Conservation (phyloP, 1,140 invertebrate genomes). For the Zeugodacus cucurbitae region DNA sequence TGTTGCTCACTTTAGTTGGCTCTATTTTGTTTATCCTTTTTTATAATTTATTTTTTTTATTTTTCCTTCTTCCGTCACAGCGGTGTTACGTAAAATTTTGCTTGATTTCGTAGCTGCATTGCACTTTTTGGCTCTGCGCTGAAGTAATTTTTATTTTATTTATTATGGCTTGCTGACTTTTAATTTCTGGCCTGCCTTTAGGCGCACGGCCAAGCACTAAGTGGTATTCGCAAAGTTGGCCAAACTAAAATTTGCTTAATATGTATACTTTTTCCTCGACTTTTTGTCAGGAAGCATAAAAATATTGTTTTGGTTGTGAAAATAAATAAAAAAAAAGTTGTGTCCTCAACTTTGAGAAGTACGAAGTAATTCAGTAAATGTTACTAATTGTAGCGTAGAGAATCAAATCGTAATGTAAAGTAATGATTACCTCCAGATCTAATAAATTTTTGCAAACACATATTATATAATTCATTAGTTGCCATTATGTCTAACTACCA, state of each 20-base stretch:
- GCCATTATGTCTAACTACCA: too few relatives aligned
- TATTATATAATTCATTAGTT: too few relatives aligned
- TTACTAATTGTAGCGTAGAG: too few relatives aligned
- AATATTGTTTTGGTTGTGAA: too few relatives aligned
- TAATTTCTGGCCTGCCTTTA: constrained; percentile 30
- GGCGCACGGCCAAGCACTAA: constrained; percentile 26
- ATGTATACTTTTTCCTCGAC: background rate
- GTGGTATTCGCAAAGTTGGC: constrained; percentile 31
- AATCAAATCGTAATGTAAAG: too few relatives aligned
- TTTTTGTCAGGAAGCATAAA: too few relatives aligned
- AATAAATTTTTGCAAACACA: too few relatives aligned
- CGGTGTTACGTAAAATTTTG: too few relatives aligned
- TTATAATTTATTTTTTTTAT: background rate
- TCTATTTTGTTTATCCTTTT: constrained; percentile 26
- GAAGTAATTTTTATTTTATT: constrained; percentile 33
- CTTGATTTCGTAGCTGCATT: background rate
- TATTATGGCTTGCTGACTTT: background rate
- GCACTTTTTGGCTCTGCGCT: background rate
- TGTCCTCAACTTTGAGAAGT: too few relatives aligned
- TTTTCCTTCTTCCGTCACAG: background rate
- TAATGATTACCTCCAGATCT: too few relatives aligned
- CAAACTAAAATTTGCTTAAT: background rate
- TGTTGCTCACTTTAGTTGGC: background rate
- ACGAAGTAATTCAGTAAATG: too few relatives aligned
- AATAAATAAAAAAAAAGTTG: too few relatives aligned